These are phyloP conservation scores for Periparus ater DNA, from an alignment of 2,797 vertebrate species.

Conservation along the genomic window DNA sequence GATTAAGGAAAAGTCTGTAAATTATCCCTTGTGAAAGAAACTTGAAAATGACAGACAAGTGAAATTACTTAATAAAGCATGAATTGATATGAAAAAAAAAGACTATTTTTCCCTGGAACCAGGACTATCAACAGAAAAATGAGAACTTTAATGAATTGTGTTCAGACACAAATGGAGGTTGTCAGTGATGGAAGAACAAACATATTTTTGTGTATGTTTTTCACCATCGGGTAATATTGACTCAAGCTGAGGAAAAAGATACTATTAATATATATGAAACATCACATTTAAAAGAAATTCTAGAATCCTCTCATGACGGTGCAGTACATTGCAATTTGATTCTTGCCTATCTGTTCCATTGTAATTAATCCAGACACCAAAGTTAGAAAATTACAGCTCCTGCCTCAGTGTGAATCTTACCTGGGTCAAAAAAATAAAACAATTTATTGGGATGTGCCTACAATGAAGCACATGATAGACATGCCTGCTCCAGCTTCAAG, in stretches of 20 bases:
- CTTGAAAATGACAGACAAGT: not conserved
- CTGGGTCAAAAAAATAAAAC: not conserved
- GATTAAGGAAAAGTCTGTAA: not conserved
- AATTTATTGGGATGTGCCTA: not conserved
- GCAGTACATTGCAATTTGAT: not conserved
- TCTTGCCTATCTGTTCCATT: not conserved
- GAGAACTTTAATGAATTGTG: not conserved
- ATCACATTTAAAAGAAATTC: not conserved
- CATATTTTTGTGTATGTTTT: not conserved
- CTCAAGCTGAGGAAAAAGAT: not conserved
- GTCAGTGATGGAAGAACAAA: not conserved
- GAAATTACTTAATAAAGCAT: conserved; percentile 2
- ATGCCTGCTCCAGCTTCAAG: not conserved
- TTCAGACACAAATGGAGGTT: not conserved
- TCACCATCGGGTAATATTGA: not conserved
- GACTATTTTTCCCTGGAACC: not conserved
- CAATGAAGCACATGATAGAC: not conserved
- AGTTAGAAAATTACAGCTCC: not conserved
- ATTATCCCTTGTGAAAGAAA: not conserved
- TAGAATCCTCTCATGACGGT: not conserved
- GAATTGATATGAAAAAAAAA: not conserved
- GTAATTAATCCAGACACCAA: not conserved
- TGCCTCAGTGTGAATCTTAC: not conserved
- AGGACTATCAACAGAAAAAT: not conserved
- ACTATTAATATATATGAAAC: not conserved